Percentiles rank a stretch among this genome's conserved stretches.
phyloP scores from a whole-genome alignment of 2,888 invertebrate genomes.

The Oxyscelio sp. region DNA sequence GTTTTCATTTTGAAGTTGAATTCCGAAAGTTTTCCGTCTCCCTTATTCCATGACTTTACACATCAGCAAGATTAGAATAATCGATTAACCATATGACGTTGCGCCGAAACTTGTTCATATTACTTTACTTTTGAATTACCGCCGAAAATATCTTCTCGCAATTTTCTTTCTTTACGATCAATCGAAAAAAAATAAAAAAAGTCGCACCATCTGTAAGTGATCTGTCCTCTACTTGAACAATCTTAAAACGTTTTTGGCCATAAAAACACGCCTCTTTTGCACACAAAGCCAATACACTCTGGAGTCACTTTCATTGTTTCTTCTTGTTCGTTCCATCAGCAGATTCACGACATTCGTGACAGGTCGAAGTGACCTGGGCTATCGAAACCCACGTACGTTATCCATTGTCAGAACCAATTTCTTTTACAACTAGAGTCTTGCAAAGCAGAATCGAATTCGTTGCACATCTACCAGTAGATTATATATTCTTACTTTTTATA shows the following conservation, averaged over 20 bases:
- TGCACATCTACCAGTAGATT: too few species aligned
- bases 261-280: constrained; percentile 63
- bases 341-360: constrained; percentile 51
- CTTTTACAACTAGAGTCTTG: constrained; percentile 74
- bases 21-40: neutral
- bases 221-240: constrained; percentile 41
- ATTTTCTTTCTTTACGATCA: constrained; percentile 42
- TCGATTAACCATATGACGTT: too few species aligned
- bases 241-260: constrained; percentile 62
- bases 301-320: constrained; percentile 43
- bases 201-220: constrained; percentile 62
- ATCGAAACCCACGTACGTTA: constrained; percentile 76
- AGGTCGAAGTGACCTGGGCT: constrained; percentile 59
- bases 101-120: too few species aligned
- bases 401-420: constrained; percentile 75
- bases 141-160: constrained; percentile 11
- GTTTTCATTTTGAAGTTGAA: neutral
- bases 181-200: constrained; percentile 52
- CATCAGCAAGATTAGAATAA: too few species aligned
- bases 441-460: constrained; percentile 64
- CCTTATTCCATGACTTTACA: neutral
- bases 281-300: constrained; percentile 61
- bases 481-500: too few species aligned
- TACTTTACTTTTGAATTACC: too few species aligned
- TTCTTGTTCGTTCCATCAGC: constrained; percentile 43